Conservation (phyloP, 2,888 invertebrate species). For the Andrena chrysosceles region DNA sequence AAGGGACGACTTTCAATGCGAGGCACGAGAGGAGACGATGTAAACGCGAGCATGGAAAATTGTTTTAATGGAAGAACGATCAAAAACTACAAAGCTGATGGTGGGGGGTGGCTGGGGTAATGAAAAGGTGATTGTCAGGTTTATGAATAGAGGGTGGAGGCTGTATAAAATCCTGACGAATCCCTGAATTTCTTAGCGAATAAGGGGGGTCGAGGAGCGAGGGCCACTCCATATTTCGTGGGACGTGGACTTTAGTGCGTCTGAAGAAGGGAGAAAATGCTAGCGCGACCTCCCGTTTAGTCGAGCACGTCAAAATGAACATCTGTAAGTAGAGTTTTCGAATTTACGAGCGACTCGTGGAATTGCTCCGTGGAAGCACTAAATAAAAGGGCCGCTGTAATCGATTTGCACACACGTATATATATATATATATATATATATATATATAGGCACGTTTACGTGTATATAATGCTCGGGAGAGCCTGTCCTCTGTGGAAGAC, state of each 20-base stretch:
- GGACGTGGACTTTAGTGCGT: slow-evolving; percentile 57
- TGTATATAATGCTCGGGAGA: slow-evolving; percentile 35
- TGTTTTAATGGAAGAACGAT: slow-evolving; percentile 66
- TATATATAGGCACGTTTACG: slow-evolving; percentile 20
- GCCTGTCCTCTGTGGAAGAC: slow-evolving; percentile 8
- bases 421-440: not conserved
- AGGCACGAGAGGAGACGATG: slow-evolving; percentile 18
- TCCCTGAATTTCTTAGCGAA: slow-evolving; percentile 63
- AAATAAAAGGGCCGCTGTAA: slow-evolving; percentile 61
- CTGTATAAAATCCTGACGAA: slow-evolving; percentile 46
- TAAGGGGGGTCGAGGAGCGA: slow-evolving; percentile 43
- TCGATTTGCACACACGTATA: slow-evolving; percentile 53
- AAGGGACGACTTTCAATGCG: slow-evolving; percentile 28
- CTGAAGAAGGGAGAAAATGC: slow-evolving; percentile 46
- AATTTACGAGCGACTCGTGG: slow-evolving; percentile 73
- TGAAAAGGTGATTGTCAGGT: slow-evolving; percentile 64
- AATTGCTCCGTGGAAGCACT: slow-evolving; percentile 52
- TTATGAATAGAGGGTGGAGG: slow-evolving; percentile 28
- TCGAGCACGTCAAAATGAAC: slow-evolving; percentile 73
- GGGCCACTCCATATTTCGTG: slow-evolving; percentile 58
- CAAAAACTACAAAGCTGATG: slow-evolving; percentile 45
- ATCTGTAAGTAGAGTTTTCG: slow-evolving; percentile 71
- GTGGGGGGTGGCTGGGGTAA: slow-evolving; percentile 26
- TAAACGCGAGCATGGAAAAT: slow-evolving; percentile 37
- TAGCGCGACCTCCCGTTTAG: slow-evolving; percentile 71